These are phyloP conservation scores for Melanotaenia boesemani DNA, from an alignment of 2,797 vertebrate species.

Conservation along the genomic window DNA sequence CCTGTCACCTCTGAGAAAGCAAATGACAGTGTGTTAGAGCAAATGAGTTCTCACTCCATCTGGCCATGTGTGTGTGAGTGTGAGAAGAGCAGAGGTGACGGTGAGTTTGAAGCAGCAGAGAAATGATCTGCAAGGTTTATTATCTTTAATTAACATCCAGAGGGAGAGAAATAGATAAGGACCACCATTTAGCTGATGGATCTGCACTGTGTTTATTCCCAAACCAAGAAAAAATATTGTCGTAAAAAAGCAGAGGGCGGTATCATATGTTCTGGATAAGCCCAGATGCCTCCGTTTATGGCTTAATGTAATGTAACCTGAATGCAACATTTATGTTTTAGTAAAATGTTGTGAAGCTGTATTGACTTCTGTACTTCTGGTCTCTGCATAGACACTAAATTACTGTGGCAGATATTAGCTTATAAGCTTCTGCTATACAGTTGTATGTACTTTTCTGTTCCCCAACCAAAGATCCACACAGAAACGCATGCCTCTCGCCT, in stretches of 20 bases:
- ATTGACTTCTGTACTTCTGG: neutral
- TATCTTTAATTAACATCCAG: conserved; percentile 81
- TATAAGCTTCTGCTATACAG: neutral
- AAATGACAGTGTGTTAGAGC: conserved; percentile 17
- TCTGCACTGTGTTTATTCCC: conserved; percentile 45
- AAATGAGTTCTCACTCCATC: conserved; percentile 27
- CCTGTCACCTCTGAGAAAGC: conserved; percentile 57
- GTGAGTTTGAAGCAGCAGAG: conserved; percentile 75
- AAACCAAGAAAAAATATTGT: conserved; percentile 36
- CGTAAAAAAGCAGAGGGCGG: conserved; percentile 15
- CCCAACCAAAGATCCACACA: too few relatives aligned
- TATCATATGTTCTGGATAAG: conserved; percentile 33
- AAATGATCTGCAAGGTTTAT: conserved; percentile 79
- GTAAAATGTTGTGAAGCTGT: neutral
- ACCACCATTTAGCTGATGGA: conserved; percentile 69
- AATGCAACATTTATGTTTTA: neutral
- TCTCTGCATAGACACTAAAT: neutral
- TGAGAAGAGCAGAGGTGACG: conserved; percentile 70
- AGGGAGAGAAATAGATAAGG: conserved; percentile 72
- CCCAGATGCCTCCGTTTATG: conserved; percentile 23
- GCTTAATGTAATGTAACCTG: conserved; percentile 3
- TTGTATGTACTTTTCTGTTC: too few relatives aligned
- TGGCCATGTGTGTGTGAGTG: conserved; percentile 62
- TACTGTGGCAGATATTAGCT: neutral
- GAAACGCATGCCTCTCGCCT: conserved; percentile 26